Percentiles rank a stretch among this genome's conserved stretches.
Conservation (phyloP, 2,888 invertebrate genomes). For the Euspilapteryx auroguttella region DNA sequence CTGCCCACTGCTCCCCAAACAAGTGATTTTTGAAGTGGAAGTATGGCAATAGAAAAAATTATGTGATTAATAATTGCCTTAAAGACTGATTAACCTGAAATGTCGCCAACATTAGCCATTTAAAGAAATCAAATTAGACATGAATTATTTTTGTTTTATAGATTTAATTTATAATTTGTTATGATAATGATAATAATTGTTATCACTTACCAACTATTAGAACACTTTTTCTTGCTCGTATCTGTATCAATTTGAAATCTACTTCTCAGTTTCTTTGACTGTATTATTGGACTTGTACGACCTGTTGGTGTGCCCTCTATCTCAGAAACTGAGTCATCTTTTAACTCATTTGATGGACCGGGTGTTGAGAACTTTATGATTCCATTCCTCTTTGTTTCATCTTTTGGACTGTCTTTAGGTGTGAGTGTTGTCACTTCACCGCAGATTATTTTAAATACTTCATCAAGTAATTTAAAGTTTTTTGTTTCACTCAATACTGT, state of each 20-base stretch:
- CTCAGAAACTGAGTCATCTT: conserved; percentile 29
- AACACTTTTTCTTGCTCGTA: conserved; percentile 45
- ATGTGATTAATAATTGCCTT: too few species aligned
- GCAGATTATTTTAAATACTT: conserved; percentile 28
- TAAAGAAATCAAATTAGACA: too few species aligned
- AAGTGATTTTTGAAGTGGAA: too few species aligned
- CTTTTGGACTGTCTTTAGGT: conserved; percentile 8
- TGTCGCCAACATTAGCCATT: too few species aligned
- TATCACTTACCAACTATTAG: conserved; percentile 24
- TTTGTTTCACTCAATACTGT: conserved; percentile 30
- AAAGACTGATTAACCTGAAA: too few species aligned
- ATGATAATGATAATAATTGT: too few species aligned
- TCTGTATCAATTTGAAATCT: too few species aligned
- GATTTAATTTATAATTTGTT: too few species aligned
- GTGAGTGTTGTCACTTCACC: conserved; percentile 14
- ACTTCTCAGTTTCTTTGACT: conserved; percentile 18
- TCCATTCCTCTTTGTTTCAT: conserved; percentile 7
- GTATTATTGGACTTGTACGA: conserved; percentile 36
- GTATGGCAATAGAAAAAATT: too few species aligned
- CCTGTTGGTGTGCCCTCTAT: conserved; percentile 39
- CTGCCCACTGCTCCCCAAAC: too few species aligned
- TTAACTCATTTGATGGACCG: conserved; percentile 13
- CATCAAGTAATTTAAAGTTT: conserved; percentile 23
- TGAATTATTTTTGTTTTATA: too few species aligned
- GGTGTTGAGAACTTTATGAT: conserved; percentile 10